Conservation (phyloP, 2,888 invertebrate species). For the Synergus itoensis region DNA sequence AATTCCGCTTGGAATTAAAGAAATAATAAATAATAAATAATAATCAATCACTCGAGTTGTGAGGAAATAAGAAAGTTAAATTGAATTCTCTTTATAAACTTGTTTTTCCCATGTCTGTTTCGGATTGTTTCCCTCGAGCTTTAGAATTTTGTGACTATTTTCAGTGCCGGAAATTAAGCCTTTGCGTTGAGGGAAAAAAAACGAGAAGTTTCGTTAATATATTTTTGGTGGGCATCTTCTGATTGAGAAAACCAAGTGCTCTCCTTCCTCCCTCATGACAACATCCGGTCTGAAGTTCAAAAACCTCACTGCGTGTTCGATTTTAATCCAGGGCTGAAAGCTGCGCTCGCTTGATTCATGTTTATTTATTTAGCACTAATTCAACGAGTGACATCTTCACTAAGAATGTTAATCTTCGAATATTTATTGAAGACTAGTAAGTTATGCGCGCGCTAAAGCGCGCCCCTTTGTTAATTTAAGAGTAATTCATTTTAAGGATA, state of each 20-base stretch:
- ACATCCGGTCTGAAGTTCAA: constrained; percentile 4
- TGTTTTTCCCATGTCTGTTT: background rate
- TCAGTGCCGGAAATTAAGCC: background rate
- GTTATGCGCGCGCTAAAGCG: too few relatives aligned
- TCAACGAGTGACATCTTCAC: background rate
- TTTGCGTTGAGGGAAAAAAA: background rate
- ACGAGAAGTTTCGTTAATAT: background rate
- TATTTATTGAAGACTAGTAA: background rate
- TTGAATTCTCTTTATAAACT: background rate
- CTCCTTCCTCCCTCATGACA: background rate
- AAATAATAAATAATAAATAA: background rate
- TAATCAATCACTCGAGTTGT: too few relatives aligned
- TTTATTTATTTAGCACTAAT: background rate
- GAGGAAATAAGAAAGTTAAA: background rate
- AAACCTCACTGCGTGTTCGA: background rate
- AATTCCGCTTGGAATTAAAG: background rate
- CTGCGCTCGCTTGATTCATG: background rate
- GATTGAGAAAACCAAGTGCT: background rate
- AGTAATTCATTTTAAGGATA: too few relatives aligned
- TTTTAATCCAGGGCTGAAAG: background rate
- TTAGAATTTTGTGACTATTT: background rate
- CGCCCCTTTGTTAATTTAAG: too few relatives aligned
- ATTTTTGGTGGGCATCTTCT: background rate
- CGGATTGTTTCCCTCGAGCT: background rate
- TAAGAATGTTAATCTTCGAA: background rate